Evolutionary conservation across 2,113 vertebrate genomes (phyloP).

Genomic region (Colistium nudipinnis): DNA sequence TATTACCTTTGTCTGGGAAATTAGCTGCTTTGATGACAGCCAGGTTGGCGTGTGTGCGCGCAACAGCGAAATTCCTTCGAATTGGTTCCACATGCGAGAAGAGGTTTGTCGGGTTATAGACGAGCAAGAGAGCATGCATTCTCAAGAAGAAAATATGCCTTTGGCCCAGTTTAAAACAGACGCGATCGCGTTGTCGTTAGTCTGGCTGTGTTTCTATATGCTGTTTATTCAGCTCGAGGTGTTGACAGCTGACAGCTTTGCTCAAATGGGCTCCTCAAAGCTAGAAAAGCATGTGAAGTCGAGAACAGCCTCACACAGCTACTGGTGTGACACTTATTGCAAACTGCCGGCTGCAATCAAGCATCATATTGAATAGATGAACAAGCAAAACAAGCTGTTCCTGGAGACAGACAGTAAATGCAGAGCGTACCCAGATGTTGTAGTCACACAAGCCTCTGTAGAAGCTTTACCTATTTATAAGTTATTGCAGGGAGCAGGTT

Average conservation of each 20-base stretch:
- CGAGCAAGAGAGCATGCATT: not conserved
- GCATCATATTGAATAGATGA: conserved; percentile 33
- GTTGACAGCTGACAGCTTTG: conserved; percentile 60
- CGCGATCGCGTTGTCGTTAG: conserved; percentile 54
- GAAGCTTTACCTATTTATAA: conserved; percentile 54
- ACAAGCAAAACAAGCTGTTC: conserved; percentile 52
- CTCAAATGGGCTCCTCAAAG: conserved; percentile 55
- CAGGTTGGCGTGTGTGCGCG: no score
- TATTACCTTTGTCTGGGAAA: conserved; percentile 5
- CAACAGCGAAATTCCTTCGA: no score
- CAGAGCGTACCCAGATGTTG: conserved; percentile 8
- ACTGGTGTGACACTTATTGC: conserved; percentile 35
- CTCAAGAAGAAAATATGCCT: conserved; percentile 20
- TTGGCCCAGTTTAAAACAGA: conserved; percentile 53
- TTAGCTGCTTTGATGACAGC: conserved; percentile 11
- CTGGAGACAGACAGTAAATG: conserved; percentile 36
- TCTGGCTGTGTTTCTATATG: conserved; percentile 47
- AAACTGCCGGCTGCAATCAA: conserved; percentile 45
- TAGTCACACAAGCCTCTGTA: conserved; percentile 21
- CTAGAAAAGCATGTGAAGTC: conserved; percentile 50
- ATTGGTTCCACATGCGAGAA: conserved; percentile 27
- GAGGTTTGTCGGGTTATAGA: conserved; percentile 28
- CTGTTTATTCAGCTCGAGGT: conserved; percentile 68
- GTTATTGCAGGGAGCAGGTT: conserved; percentile 58
- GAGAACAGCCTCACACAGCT: conserved; percentile 24